Conservation (phyloP, 1,140 invertebrate species). For the Drosophila parabipectinata region DNA sequence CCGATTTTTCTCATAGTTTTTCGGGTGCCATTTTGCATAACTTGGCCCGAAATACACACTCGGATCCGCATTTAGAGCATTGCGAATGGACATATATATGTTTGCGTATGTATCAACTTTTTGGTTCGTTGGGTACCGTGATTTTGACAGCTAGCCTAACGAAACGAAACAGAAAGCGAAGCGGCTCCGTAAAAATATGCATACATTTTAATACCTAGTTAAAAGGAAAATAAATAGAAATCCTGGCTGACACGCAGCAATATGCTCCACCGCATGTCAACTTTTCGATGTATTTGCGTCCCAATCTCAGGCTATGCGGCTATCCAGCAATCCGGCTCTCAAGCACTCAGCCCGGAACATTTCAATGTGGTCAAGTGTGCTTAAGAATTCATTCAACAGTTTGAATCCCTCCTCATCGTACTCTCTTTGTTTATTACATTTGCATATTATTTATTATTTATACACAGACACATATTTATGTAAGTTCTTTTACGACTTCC, state of each 20-base stretch:
- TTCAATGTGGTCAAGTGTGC: constrained; percentile 70
- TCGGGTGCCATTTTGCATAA: constrained; percentile 69
- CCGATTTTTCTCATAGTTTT: constrained; percentile 52
- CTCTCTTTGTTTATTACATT: constrained; percentile 79
- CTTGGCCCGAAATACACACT: constrained; percentile 52
- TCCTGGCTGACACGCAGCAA: constrained; percentile 11
- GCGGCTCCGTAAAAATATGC: constrained; percentile 41
- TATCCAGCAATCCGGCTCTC: not conserved
- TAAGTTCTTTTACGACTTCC: constrained; percentile 71
- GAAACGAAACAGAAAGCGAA: constrained; percentile 37
- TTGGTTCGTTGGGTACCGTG: constrained; percentile 76
- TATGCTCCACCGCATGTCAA: constrained; percentile 38
- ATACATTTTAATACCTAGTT: constrained; percentile 37
- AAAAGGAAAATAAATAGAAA: constrained; percentile 38
- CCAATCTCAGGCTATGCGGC: not conserved
- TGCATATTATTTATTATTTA: constrained; percentile 83
- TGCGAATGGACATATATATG: constrained; percentile 37
- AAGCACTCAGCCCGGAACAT: constrained; percentile 12
- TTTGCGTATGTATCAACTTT: constrained; percentile 65
- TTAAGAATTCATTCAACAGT: constrained; percentile 64
- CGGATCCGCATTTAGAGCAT: constrained; percentile 27
- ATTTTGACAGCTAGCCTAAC: constrained; percentile 72
- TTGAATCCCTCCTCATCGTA: constrained; percentile 44
- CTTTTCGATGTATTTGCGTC: constrained; percentile 32
- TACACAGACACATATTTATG: constrained; percentile 56